phyloP scores from a whole-genome alignment of 2,113 vertebrate genomes.

The Aix galericulata region DNA sequence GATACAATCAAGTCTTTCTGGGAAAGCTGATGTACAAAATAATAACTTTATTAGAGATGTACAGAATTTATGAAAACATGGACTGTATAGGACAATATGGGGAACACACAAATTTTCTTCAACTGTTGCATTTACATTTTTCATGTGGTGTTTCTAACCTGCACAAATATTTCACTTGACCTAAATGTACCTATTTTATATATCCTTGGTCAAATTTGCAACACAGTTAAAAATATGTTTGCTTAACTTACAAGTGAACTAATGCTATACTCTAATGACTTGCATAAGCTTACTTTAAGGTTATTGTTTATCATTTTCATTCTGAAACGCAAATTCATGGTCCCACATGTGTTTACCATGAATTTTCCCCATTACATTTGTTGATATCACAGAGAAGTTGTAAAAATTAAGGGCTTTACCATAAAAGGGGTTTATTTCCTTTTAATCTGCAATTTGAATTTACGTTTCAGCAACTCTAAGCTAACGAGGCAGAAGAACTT shows the following conservation, averaged over 20 bases:
- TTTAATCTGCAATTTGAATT: not conserved
- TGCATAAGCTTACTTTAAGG: not conserved
- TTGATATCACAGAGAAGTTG: not conserved
- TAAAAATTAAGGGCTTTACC: not conserved
- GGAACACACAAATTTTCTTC: not conserved
- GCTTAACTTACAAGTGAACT: not conserved
- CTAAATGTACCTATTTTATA: not conserved
- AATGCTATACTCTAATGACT: not conserved
- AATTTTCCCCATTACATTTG: not conserved
- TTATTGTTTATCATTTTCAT: not conserved
- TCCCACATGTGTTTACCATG: not conserved
- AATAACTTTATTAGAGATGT: not conserved
- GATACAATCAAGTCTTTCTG: not conserved
- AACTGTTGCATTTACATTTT: not conserved
- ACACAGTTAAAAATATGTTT: not conserved
- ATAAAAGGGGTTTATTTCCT: not conserved
- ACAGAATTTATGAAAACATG: not conserved
- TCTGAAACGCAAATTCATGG: constrained; percentile 20
- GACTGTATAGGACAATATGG: not conserved
- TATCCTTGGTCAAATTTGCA: not conserved
- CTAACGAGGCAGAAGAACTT: not conserved
- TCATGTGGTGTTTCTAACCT: not conserved
- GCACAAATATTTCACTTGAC: not conserved
- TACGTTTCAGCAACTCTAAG: not conserved
- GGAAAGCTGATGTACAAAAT: not conserved